These are phyloP conservation scores for Actinia equina DNA, from an alignment of 64 coral and sea anemone species.

Conservation along the genomic window DNA sequence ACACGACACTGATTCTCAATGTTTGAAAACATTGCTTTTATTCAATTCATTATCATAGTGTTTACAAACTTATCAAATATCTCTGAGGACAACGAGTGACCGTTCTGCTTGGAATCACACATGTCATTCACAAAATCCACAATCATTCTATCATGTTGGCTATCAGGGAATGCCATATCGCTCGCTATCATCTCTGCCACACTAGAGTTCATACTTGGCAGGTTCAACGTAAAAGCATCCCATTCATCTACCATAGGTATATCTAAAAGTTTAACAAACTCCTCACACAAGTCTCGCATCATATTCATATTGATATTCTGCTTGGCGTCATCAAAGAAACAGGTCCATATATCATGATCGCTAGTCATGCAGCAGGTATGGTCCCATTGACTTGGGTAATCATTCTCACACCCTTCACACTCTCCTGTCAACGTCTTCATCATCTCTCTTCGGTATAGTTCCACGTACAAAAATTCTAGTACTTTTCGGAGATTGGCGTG, in stretches of 20 bases:
- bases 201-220: background rate
- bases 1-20: background rate
- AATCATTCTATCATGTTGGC: background rate
- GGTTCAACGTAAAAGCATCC: background rate
- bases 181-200: background rate
- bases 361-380: background rate
- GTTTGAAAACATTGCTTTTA: background rate
- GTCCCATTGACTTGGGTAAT: no score
- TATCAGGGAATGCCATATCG: background rate
- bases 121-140: background rate
- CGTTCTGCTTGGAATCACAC: no score
- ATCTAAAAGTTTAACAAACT: background rate
- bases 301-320: background rate
- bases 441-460: background rate
- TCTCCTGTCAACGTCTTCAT: background rate
- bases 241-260: background rate
- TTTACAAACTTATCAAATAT: no score
- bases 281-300: background rate
- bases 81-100: no score
- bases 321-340: background rate
- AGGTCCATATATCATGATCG: background rate
- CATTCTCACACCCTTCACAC: background rate
- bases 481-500: no score
- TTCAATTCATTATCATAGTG: background rate
- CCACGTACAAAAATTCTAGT: no score